Evolutionary conservation across 1,140 invertebrate genomes (phyloP), one percentile per base, ranked within the genome.

Genomic region (Aculops lycopersici): DNA sequence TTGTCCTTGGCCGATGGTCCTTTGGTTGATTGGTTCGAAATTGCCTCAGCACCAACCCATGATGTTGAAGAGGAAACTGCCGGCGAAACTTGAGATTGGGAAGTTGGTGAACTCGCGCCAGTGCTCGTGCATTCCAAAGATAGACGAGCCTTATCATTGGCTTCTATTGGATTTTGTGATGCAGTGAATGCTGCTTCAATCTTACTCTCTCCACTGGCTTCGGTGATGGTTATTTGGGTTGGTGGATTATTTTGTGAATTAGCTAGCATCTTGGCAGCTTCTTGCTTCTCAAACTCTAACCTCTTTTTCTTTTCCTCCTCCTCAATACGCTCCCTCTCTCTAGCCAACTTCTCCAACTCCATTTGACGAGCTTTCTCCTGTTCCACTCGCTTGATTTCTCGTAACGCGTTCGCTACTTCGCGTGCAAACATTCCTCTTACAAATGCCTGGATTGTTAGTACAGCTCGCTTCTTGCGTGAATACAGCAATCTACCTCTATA

Each of bases 381-480:
- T 55, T 90, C 80, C 19, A 86, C 73, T n/a, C 72, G 61, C 48
- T 72, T 65, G 73, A 83, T 80, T 63, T 86, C 77, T 1, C 75
- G 58, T 36, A 88, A 53, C 2, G 78, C 76, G 4, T 70, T 59
- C 0, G 81, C 81, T 8, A 73, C 71, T 54, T 62, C 50, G 37
- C 81, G 59, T 0, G 80, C 81, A 59, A 83, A 83, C 49, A 80
- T 76, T 35, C 81, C 81, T 21, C 83, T 62, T 1, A 52, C 37
- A 83, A 57, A 58, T 74, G 74, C 70, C 61, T 92, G 83, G 45
- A 92, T 75, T 2, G 80, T 70, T 43, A 88, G 68, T 0, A 74
- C 75, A 1, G 83, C 79, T 46, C 80, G 63, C 21, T 78, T 65
- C 52, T 72, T 69, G 39, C 70, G 65, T 39, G 84, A 63, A 57